Base-by-base conservation (phyloP, 2,113 vertebrate species). In the Phrynosoma blainvillii region DNA sequence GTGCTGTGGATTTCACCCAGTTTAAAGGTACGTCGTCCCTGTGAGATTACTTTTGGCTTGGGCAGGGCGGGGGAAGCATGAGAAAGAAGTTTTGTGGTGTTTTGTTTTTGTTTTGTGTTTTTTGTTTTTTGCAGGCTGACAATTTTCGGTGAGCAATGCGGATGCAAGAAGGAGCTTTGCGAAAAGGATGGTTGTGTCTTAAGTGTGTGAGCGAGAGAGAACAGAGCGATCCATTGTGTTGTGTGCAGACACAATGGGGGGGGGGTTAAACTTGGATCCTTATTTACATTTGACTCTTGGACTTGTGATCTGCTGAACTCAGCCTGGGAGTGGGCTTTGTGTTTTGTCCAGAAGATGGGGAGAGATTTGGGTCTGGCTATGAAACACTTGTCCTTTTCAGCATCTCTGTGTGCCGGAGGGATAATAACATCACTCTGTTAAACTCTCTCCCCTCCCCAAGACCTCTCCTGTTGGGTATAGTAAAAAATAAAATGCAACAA, bases 1-100 rank as follows among this genome's bases (percentile, higher is more conserved):
- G 27, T 13, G 25, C 88, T 27, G 68, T 78, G 82, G 79, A 75
- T 86, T 59, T 3, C 62, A 14, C 77, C 20, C 21, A 1, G 6
- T 74, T 10, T 90, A 80, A 95, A 95, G 94, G 95, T 94, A 95
- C 30, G 93, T 93, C 90, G 93, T 93, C 90, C 11, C 30, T 89
- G 87, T 81, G 87, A 25, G 14, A 79, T 75, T 75, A 20, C 59
- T 62, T 62, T 13, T 62, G 59, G 59, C 13, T 13, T 13, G 71
- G 25, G 52, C 9, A n/a, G 27, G 71, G 65, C 0, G 76, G 25
- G 47, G 27, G 16, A 16, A 4, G 47, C 47, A 47, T 47, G 47
- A 47, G 47, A 47, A 47, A 47, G n/a, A 62, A 62, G 59, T 20
- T 62, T 62, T 36, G 36, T 36, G 36, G 36, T 36, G 36, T 36